Evolutionary conservation across 2,113 vertebrate genomes (phyloP), one percentile per base, ranked within the genome.

Genomic region (Chamaea fasciata): DNA sequence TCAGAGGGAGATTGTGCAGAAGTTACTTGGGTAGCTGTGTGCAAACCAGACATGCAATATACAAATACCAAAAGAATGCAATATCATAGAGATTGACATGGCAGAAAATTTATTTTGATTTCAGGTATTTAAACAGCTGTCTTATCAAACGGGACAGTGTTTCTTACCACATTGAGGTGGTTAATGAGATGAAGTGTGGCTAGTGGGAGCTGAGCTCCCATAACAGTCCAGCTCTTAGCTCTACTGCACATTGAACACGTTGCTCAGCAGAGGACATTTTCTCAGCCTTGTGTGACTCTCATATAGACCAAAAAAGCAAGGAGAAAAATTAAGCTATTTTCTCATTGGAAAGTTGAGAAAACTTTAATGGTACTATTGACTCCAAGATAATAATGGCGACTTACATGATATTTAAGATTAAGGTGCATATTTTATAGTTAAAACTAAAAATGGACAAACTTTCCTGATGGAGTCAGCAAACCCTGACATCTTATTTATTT

Each of bases 391-490:
- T 42, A 74, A 56, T 1, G 1, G 23, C 15, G 73, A 87, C 56
- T 68, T 93, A 91, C 71, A 79, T 7, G 41, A 62, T 44, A 63
- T 70, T 91, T 94, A 93, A 95, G 89, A 94, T 88, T 81, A 94
- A 75, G 50, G 18, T 52, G 59, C 27, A 53, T 85, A 65, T n/a
- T 89, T 92, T 53, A 87, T 67, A 78, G 63, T 60, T 88, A 83
- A 77, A 95, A 74, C 23, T 76, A 56, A 85, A 94, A 94, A 94
- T 83, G 65, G 15, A 26, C 74, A 50, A 60, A 57, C 92, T 96
- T 96, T 96, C 31, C 83, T 92, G 76, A 91, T 44, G 75, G 67
- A 97, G 80, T 97, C 87, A 97, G 94, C 91, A 97, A 83, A 96
- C 81, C 73, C 83, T 91, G 74, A 93, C 83, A 90, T 91, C 37